Evolutionary conservation across 2,113 vertebrate genomes (phyloP).

Genomic region (Empidonax traillii): DNA sequence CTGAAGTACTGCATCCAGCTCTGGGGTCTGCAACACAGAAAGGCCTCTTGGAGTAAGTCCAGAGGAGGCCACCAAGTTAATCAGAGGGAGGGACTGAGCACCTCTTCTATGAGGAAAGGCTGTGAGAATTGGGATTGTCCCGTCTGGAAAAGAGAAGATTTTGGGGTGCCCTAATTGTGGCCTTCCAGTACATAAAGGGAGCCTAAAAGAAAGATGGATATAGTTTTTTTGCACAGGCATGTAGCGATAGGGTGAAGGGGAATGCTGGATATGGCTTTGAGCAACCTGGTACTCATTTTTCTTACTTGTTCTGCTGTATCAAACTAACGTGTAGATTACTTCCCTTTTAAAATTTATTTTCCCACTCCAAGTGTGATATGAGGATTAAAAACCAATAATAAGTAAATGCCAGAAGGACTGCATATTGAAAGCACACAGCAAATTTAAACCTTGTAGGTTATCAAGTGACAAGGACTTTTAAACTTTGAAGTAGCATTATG

Average conservation of each 20-base stretch:
- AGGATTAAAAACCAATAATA: background rate
- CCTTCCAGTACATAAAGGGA: background rate
- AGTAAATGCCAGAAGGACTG: background rate
- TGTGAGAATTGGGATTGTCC: background rate
- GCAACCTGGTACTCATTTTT: background rate
- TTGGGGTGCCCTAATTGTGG: background rate
- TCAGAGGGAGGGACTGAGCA: background rate
- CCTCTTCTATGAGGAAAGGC: background rate
- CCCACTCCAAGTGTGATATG: background rate
- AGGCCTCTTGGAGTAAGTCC: background rate
- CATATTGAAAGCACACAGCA: background rate
- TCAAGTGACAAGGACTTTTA: background rate
- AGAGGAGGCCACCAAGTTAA: background rate
- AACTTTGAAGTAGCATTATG: background rate
- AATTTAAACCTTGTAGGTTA: background rate
- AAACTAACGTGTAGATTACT: background rate
- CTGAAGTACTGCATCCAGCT: accelerated
- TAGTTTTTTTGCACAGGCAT: background rate
- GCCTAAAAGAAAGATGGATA: background rate
- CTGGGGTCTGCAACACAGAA: accelerated
- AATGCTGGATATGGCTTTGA: background rate
- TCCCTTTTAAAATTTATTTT: background rate
- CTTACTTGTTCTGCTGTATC: background rate
- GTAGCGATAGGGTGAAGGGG: background rate
- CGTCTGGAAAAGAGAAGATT: background rate